Evolutionary conservation across 2,113 vertebrate genomes (phyloP).

Genomic region (Ardeotis arabs): DNA sequence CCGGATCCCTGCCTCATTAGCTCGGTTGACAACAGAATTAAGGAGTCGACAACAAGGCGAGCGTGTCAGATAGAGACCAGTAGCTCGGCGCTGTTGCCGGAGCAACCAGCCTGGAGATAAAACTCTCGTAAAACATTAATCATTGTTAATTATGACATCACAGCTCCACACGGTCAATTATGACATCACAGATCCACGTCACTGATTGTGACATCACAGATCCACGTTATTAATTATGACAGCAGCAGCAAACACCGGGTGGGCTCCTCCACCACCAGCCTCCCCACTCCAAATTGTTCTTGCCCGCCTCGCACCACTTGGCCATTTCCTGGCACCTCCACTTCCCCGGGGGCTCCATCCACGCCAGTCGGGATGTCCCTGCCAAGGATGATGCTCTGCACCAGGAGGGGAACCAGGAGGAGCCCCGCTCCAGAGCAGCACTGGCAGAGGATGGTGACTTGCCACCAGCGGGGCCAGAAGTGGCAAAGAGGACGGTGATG

Average conservation of each 20-base stretch:
- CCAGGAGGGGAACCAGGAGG: background rate
- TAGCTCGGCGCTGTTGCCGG: background rate
- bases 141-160: constrained; percentile 42
- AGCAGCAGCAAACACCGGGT: background rate
- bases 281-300: background rate
- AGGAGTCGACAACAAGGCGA: background rate
- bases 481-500: background rate
- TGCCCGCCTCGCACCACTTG: rapidly evolving
- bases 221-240: background rate
- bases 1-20: background rate
- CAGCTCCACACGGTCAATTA: too few relatives aligned
- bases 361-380: rapidly evolving
- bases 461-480: background rate
- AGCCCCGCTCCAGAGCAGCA: rapidly evolving
- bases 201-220: background rate
- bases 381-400: rapidly evolving
- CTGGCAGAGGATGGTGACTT: rapidly evolving
- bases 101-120: constrained; percentile 46
- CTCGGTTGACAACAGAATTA: background rate
- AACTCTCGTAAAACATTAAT: constrained; percentile 44
- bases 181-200: background rate
- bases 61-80: constrained; percentile 10
- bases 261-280: background rate
- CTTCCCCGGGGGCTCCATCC: background rate
- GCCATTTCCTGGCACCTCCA: background rate